Evolutionary conservation across 1,140 invertebrate species (phyloP), one percentile per base, ranked within the genome.

Genomic region (Tribolium castaneum): DNA sequence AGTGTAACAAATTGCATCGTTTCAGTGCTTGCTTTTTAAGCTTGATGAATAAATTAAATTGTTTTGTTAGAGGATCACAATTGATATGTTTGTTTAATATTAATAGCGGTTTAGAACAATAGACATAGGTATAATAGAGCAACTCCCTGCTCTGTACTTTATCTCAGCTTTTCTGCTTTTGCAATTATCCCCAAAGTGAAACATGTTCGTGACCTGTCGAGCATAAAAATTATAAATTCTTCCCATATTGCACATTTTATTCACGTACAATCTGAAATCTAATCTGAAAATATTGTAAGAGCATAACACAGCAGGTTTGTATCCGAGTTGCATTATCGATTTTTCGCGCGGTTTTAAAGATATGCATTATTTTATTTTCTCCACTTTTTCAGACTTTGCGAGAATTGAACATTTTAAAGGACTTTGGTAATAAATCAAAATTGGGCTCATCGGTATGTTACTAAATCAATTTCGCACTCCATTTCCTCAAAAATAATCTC

Each of bases 381-480:
- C n/a, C 0, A 9, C 5, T 10, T 19, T 19, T 19, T 45, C 39
- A n/a, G n/a, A n/a, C n/a, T n/a, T n/a, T n/a, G 39, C n/a, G 9
- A 45, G 2, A 45, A 45, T 10, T 45, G 9, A 45, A 9, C 34
- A 39, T 39, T 45, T 45, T 45, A 45, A 45, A n/a, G 30, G 59
- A 35, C 9, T 30, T 19, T 45, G n/a, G 6, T 30, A 66, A 66
- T 66, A 66, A 66, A n/a, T 35, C 30, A 66, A 66, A 66, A 66
- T 34, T 12, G 59, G 34, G 14, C 25, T n/a, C 59, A 66, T 66
- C 59, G 49, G 30, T 73, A 54, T 54, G 71, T 34, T 50, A 52
- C 71, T 73, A 73, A 73, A 73, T 73, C 71, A 73, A 73, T 73
- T 73, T 73, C 50, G n/a, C 14, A 34, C 71, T 30, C 50, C 71